These are phyloP conservation scores for Dipodomys ordii DNA, from an alignment of 2,113 vertebrate genomes.

Conservation along the genomic window DNA sequence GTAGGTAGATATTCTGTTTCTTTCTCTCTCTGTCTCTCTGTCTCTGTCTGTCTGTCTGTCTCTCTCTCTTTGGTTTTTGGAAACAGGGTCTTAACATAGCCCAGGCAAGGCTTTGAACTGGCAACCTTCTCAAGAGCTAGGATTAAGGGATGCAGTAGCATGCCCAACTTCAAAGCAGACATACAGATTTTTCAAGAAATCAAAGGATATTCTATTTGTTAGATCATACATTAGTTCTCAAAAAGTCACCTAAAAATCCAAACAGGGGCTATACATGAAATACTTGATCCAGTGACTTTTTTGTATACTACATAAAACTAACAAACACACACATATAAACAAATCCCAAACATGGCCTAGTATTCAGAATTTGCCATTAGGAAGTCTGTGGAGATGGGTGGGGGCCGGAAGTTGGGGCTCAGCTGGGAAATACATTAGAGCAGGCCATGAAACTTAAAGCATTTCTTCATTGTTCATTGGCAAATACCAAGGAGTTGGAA, in stretches of 20 bases:
- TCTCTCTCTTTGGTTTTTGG: too few species aligned
- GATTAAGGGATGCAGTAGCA: too few species aligned
- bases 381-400: neutral
- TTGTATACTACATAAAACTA: neutral
- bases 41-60: too few species aligned
- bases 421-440: neutral
- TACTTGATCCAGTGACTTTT: neutral
- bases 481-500: slow-evolving; percentile 18
- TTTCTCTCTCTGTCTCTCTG: too few species aligned
- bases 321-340: neutral
- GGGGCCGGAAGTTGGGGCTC: neutral
- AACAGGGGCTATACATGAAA: slow-evolving; percentile 17
- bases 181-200: neutral
- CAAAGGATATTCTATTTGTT: neutral
- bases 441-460: neutral
- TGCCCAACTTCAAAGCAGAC: neutral
- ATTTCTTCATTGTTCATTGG: neutral
- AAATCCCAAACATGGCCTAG: too few species aligned
- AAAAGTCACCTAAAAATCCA: slow-evolving; percentile 9
- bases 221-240: slow-evolving; percentile 41
- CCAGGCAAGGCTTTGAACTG: too few species aligned
- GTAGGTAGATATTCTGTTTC: too few species aligned
- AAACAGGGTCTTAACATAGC: too few species aligned
- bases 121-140: too few species aligned
- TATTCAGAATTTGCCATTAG: neutral